phyloP scores from a whole-genome alignment of 2,888 invertebrate species.

The Sialis fuliginosa region DNA sequence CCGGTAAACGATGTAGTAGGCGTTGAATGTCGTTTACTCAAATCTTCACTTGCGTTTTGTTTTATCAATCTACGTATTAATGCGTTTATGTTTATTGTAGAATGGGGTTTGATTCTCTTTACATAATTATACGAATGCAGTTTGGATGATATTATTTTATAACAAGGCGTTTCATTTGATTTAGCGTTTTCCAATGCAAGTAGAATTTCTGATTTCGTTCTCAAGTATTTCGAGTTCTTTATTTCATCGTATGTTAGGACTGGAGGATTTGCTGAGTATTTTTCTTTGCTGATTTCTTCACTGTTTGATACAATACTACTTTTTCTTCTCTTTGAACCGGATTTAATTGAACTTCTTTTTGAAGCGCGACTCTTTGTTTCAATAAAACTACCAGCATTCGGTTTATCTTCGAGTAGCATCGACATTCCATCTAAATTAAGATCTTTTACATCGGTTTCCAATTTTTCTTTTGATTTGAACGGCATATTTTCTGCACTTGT shows the following conservation, averaged over 20 bases:
- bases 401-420: neutral
- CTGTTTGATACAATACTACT: too few species aligned
- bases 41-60: neutral
- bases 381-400: too few species aligned
- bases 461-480: neutral
- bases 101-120: conserved; percentile 4
- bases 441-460: neutral
- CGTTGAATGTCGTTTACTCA: neutral
- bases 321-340: too few species aligned
- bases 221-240: neutral
- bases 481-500: neutral
- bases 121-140: conserved; percentile 4
- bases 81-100: neutral
- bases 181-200: neutral
- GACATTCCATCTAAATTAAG: neutral
- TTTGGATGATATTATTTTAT: conserved; percentile 2
- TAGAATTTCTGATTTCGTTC: neutral
- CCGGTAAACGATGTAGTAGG: neutral
- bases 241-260: neutral
- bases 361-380: too few species aligned
- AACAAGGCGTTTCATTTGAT: neutral
- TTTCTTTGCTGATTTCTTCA: too few species aligned
- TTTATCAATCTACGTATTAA: conserved; percentile 1
- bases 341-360: too few species aligned
- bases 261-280: too few species aligned